phyloP scores from a whole-genome alignment of 2,888 invertebrate species.

The Lacanobia oleracea region DNA sequence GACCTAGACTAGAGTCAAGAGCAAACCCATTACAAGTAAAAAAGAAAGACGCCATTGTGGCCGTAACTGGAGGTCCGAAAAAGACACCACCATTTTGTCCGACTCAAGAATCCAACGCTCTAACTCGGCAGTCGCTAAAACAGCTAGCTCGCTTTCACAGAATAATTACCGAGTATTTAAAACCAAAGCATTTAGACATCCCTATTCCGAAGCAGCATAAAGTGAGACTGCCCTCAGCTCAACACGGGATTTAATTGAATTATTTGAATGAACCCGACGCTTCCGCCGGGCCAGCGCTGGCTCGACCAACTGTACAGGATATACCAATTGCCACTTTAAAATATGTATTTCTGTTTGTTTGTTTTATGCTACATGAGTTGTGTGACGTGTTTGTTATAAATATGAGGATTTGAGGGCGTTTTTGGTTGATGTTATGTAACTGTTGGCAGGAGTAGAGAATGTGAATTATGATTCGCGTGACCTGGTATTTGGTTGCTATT shows the following conservation, averaged over 20 bases:
- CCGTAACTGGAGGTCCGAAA: not conserved
- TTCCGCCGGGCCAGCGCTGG: constrained; percentile 80
- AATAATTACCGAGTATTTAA: constrained; percentile 31
- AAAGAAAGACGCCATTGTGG: too few species aligned
- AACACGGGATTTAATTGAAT: constrained; percentile 88
- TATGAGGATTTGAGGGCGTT: constrained; percentile 8
- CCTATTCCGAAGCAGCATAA: constrained; percentile 81
- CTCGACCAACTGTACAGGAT: constrained; percentile 82
- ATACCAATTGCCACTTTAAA: constrained; percentile 86
- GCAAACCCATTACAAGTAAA: too few species aligned
- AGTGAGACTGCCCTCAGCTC: constrained; percentile 84
- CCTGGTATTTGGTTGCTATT: not conserved
- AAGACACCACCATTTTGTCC: not conserved
- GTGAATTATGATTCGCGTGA: constrained; percentile 5
- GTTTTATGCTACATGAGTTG: constrained; percentile 37
- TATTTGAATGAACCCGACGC: constrained; percentile 89
- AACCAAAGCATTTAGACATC: constrained; percentile 69
- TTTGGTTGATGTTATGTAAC: constrained; percentile 39
- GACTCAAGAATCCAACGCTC: constrained; percentile 13
- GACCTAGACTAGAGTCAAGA: too few species aligned
- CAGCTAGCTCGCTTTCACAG: not conserved
- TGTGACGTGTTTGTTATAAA: constrained; percentile 35
- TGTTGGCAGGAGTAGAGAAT: constrained; percentile 22
- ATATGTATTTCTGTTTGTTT: constrained; percentile 78
- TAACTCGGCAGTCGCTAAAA: not conserved